Evolutionary conservation across 2,113 vertebrate species (phyloP).

Genomic region (Otocyon megalotis): DNA sequence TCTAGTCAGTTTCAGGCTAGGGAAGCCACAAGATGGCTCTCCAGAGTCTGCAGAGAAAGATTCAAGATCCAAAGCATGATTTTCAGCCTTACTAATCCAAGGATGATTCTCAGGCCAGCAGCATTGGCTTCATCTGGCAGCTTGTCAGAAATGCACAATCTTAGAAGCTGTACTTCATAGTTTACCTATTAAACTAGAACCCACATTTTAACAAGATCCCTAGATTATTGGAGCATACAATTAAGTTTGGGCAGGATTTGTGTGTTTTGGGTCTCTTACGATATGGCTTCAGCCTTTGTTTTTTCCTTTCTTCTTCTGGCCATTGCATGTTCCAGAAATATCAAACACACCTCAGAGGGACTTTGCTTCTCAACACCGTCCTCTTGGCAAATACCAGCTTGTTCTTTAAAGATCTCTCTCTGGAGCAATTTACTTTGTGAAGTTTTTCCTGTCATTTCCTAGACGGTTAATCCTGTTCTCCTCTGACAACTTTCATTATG

Average conservation of each 20-base stretch:
- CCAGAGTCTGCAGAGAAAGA: neutral
- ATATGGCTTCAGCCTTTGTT: neutral
- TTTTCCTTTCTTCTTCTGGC: constrained; percentile 15
- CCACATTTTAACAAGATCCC: neutral
- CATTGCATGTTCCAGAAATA: constrained; percentile 55
- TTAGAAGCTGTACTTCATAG: neutral
- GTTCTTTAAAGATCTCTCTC: constrained; percentile 52
- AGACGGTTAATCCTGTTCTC: constrained; percentile 8
- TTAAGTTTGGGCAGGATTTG: neutral
- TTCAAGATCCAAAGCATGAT: neutral
- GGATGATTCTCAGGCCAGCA: neutral
- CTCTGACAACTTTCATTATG: neutral
- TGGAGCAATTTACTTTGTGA: constrained; percentile 24
- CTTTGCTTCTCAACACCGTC: neutral
- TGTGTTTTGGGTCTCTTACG: neutral
- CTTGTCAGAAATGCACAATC: neutral
- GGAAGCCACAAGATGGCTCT: neutral
- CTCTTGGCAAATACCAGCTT: constrained; percentile 41
- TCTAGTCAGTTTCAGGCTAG: neutral
- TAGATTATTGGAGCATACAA: neutral
- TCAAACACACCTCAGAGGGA: neutral
- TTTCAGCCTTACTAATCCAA: neutral
- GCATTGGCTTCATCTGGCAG: neutral
- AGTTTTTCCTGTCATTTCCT: constrained; percentile 22
- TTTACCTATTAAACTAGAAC: neutral